These are phyloP conservation scores for Agriotes lineatus DNA, from an alignment of 2,888 invertebrate species.

Conservation along the genomic window DNA sequence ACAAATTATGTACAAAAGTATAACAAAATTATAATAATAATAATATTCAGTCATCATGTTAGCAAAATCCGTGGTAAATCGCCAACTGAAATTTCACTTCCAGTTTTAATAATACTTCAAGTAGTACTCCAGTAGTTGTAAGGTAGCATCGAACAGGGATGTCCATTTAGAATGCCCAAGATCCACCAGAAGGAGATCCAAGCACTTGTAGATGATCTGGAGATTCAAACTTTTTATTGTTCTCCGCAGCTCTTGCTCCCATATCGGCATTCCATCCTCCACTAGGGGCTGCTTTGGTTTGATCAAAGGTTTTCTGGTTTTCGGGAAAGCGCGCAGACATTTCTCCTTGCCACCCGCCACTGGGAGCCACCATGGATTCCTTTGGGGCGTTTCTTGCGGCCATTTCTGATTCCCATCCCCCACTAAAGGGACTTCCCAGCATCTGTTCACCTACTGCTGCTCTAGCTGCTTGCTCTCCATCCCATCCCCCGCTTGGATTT, in stretches of 20 bases:
- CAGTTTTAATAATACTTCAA: no score
- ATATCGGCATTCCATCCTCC: constrained; percentile 17
- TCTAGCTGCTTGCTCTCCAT: no score
- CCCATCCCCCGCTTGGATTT: neutral
- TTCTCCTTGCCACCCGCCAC: constrained; percentile 32
- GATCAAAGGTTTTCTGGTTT: constrained; percentile 4
- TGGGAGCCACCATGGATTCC: constrained; percentile 26
- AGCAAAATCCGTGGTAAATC: neutral
- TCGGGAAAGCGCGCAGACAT: neutral
- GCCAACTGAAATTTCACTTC: neutral
- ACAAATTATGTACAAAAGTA: constrained; percentile 22
- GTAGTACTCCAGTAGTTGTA: no score
- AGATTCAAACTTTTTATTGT: neutral
- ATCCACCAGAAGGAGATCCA: neutral
- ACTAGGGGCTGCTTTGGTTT: constrained; percentile 1
- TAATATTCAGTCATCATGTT: constrained; percentile 2
- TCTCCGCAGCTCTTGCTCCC: neutral
- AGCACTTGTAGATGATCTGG: neutral
- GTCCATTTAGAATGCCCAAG: neutral
- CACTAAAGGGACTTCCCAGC: neutral
- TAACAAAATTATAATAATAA: neutral
- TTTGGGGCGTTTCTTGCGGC: constrained; percentile 10
- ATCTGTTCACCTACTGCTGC: neutral
- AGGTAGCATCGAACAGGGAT: neutral
- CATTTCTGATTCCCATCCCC: constrained; percentile 27